phyloP scores from a whole-genome alignment of 2,797 vertebrate species.

The Siniperca obscura region DNA sequence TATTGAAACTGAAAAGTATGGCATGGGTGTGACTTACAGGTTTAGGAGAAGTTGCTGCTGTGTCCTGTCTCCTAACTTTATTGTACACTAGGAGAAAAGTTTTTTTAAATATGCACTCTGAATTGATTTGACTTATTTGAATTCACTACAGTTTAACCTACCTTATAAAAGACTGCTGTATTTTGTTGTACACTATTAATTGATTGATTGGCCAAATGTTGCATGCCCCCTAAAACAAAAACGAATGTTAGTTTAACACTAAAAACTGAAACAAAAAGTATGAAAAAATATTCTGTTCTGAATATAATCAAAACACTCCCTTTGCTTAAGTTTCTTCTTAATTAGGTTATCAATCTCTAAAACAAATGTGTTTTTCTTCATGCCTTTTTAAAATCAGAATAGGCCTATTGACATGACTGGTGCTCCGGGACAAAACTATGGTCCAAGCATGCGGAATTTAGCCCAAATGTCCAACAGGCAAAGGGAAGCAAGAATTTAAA shows the following conservation, averaged over 20 bases:
- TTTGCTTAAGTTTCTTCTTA: slow-evolving; percentile 74
- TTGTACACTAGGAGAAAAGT: slow-evolving; percentile 66
- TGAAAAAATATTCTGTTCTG: slow-evolving; percentile 27
- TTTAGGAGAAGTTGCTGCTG: slow-evolving; percentile 84
- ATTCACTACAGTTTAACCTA: slow-evolving; percentile 76
- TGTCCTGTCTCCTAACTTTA: slow-evolving; percentile 75
- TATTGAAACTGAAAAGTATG: slow-evolving; percentile 86
- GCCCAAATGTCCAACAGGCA: slow-evolving; percentile 69
- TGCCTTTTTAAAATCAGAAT: slow-evolving; percentile 39
- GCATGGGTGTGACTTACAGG: slow-evolving; percentile 76
- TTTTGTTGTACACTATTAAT: slow-evolving; percentile 69
- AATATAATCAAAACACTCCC: slow-evolving; percentile 26
- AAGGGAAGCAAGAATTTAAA: slow-evolving; percentile 84
- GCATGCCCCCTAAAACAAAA: slow-evolving; percentile 72
- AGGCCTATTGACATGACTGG: slow-evolving; percentile 37
- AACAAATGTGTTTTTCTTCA: slow-evolving; percentile 12
- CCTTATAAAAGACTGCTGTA: slow-evolving; percentile 83
- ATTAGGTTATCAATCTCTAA: slow-evolving; percentile 41
- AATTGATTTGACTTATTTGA: slow-evolving; percentile 76
- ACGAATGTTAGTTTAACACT: slow-evolving; percentile 58
- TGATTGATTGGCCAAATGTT: slow-evolving; percentile 70
- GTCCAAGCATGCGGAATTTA: slow-evolving; percentile 68
- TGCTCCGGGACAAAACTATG: slow-evolving; percentile 49
- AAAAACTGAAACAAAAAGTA: slow-evolving; percentile 42
- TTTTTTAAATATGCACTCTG: slow-evolving; percentile 82